Conservation (phyloP, 2,797 vertebrate species). For the Urophycis tenuis region DNA sequence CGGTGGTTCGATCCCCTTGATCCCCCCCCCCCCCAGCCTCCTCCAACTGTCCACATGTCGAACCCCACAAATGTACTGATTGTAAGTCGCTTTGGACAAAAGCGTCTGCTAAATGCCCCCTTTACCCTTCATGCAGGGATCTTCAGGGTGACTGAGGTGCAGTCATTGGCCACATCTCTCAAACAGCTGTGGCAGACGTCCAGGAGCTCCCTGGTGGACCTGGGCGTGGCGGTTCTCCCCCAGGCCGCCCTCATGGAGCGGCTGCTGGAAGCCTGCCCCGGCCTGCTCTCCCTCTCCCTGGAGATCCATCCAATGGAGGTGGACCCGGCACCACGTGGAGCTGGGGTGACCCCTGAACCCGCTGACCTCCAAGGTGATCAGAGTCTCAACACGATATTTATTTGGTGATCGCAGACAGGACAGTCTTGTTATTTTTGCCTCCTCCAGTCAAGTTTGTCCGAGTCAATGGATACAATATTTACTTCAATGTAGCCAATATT, state of each 20-base stretch:
- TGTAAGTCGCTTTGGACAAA: no score
- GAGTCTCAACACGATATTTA: not conserved
- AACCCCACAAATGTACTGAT: no score
- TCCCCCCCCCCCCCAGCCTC: no score
- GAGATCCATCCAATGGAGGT: slow-evolving; percentile 44
- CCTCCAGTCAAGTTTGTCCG: no score
- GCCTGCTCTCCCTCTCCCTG: slow-evolving; percentile 45
- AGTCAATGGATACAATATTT: no score
- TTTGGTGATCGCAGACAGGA: not conserved
- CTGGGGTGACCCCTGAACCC: not conserved
- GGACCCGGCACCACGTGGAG: not conserved
- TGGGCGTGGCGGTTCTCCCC: slow-evolving; percentile 50
- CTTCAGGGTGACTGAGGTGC: slow-evolving; percentile 39
- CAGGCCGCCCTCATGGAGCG: slow-evolving; percentile 26
- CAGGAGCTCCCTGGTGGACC: slow-evolving; percentile 44
- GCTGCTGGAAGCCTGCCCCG: slow-evolving; percentile 48
- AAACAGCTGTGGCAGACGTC: slow-evolving; percentile 46
- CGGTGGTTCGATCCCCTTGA: no score
- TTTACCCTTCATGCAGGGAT: slow-evolving; percentile 49
- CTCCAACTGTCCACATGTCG: no score
- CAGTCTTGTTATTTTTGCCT: no score
- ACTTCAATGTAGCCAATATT: not conserved
- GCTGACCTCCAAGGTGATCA: slow-evolving; percentile 23
- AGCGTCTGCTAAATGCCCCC: no score
- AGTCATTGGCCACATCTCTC: slow-evolving; percentile 49